phyloP scores from a whole-genome alignment of 2,888 invertebrate species.

The Helicoverpa assulta region DNA sequence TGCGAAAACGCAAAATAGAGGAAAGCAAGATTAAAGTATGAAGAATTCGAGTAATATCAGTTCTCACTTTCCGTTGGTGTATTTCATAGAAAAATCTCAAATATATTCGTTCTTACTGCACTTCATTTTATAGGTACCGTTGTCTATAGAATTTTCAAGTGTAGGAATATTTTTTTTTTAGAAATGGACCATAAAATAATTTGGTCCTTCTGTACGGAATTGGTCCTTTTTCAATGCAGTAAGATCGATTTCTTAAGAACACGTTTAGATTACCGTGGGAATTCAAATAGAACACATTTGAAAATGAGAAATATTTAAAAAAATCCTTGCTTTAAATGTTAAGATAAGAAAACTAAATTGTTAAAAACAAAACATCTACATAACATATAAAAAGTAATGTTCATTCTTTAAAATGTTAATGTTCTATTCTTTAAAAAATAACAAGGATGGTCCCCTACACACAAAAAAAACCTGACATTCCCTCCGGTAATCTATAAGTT shows the following conservation, averaged over 20 bases:
- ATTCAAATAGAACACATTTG: background rate
- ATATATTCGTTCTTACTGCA: slow-evolving; percentile 38
- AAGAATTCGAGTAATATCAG: background rate
- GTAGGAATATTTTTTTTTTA: background rate
- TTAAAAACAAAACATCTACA: background rate
- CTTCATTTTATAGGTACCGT: too few species aligned
- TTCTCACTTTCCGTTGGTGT: too few species aligned
- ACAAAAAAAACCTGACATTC: background rate
- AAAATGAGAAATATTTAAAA: background rate
- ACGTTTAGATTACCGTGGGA: slow-evolving; percentile 44
- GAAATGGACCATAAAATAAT: background rate
- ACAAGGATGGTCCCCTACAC: background rate
- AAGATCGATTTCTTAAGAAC: slow-evolving; percentile 27
- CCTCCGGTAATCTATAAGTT: slow-evolving; percentile 34
- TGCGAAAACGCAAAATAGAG: background rate
- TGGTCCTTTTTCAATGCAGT: slow-evolving; percentile 22
- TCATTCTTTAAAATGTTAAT: too few species aligned
- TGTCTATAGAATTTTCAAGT: background rate
- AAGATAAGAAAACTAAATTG: background rate
- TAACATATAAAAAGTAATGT: too few species aligned
- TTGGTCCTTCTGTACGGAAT: background rate
- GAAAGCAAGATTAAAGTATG: background rate
- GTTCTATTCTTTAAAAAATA: too few species aligned
- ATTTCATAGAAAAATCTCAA: slow-evolving; percentile 10
- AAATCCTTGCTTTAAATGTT: too few species aligned